Evolutionary conservation across 2,113 vertebrate genomes (phyloP).

Genomic region (Chrysochloris asiatica): DNA sequence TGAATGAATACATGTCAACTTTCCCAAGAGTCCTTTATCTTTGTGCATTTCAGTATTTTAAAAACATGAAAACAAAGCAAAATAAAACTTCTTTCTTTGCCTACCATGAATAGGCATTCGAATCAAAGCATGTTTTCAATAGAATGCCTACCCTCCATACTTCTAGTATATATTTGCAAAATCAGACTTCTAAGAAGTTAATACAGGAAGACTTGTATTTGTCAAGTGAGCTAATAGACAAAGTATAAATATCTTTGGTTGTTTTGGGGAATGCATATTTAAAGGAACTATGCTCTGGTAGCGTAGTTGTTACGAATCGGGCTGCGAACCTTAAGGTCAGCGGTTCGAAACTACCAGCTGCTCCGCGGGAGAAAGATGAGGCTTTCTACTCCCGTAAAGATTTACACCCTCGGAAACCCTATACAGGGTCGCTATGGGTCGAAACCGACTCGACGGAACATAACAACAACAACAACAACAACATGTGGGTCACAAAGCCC

Average conservation of each 20-base stretch:
- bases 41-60: slow-evolving; percentile 53
- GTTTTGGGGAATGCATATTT: slow-evolving; percentile 38
- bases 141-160: too few species aligned
- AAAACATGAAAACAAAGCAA: neutral
- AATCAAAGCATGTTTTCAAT: neutral
- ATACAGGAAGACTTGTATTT: slow-evolving; percentile 63
- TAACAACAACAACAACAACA: too few species aligned
- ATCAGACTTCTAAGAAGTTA: slow-evolving; percentile 34
- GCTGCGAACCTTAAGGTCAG: too few species aligned
- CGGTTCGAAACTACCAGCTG: too few species aligned
- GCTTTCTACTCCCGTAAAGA: too few species aligned
- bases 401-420: too few species aligned
- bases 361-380: too few species aligned
- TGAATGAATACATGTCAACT: neutral
- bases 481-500: neutral
- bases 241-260: slow-evolving; percentile 51
- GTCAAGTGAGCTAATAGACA: slow-evolving; percentile 16
- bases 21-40: neutral
- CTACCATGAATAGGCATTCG: neutral
- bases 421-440: too few species aligned
- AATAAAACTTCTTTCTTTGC: slow-evolving; percentile 18
- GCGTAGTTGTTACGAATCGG: too few species aligned
- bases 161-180: too few species aligned
- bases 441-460: too few species aligned
- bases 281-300: too few species aligned